phyloP scores from a whole-genome alignment of 2,797 vertebrate genomes.

The Sebastes matsubarae region DNA sequence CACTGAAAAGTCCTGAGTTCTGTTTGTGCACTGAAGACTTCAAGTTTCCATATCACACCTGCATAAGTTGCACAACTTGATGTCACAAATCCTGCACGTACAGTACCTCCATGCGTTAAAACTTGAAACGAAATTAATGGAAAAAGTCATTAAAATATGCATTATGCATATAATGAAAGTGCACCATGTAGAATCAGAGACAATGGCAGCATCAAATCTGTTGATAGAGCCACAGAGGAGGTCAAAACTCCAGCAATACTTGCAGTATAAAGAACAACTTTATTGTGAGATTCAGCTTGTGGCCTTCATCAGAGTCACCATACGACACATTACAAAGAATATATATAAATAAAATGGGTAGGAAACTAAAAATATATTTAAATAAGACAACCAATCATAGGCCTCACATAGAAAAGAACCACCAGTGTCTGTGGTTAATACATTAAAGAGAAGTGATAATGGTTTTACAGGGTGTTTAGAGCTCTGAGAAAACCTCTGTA shows the following conservation, averaged over 20 bases:
- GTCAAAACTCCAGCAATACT: neutral
- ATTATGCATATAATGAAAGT: too few species aligned
- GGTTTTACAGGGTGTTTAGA: conserved; percentile 17
- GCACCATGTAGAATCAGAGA: neutral
- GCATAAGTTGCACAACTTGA: neutral
- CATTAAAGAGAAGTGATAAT: neutral
- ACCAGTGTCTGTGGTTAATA: neutral
- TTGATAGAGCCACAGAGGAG: neutral
- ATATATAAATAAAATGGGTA: neutral
- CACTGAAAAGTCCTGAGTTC: too few species aligned
- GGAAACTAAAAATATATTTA: neutral
- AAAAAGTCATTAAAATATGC: too few species aligned
- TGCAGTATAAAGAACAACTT: neutral
- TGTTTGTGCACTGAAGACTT: too few species aligned
- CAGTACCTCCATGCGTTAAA: too few species aligned
- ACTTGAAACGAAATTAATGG: too few species aligned
- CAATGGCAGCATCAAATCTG: too few species aligned
- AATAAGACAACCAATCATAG: neutral
- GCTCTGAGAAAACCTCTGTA: neutral
- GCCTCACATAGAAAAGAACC: neutral
- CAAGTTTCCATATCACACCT: neutral
- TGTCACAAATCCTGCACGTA: neutral
- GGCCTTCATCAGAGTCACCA: neutral
- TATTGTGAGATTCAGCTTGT: rapidly evolving
- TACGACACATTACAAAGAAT: neutral